Percentiles rank a stretch among this genome's conserved stretches.
phyloP scores from a whole-genome alignment of 2,888 invertebrate genomes.

The Parnassius orleans region DNA sequence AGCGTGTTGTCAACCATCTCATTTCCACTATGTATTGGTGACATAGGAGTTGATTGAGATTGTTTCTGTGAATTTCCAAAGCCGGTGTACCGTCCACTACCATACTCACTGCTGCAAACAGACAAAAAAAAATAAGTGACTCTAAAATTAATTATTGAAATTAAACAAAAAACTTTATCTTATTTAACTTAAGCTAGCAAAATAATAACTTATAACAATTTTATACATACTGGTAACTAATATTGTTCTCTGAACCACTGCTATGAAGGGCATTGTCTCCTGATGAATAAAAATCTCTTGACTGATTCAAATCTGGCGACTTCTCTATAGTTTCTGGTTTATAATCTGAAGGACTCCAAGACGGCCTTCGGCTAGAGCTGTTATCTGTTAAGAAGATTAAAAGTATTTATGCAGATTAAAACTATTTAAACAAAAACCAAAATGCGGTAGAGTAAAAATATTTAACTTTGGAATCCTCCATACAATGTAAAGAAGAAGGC shows the following conservation, averaged over 20 bases:
- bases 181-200: neutral
- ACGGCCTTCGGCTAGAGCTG: constrained; percentile 61
- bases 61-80: constrained; percentile 89
- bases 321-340: constrained; percentile 54
- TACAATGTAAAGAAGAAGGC: too few relatives aligned
- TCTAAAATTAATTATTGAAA: neutral
- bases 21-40: constrained; percentile 88
- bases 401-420: too few relatives aligned
- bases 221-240: constrained; percentile 83
- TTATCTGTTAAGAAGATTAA: constrained; percentile 44
- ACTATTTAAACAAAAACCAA: too few relatives aligned
- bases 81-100: constrained; percentile 88
- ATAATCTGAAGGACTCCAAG: constrained; percentile 65
- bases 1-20: constrained; percentile 92
- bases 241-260: constrained; percentile 76
- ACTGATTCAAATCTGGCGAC: constrained; percentile 46
- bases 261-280: constrained; percentile 53
- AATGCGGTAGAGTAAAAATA: too few relatives aligned
- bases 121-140: neutral
- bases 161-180: neutral
- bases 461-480: too few relatives aligned
- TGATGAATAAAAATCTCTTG: constrained; percentile 55
- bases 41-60: constrained; percentile 86
- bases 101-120: constrained; percentile 79
- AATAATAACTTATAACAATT: neutral